A percentile compares a stretch with the other conserved stretches of the same genome.
Evolutionary conservation across 1,140 invertebrate genomes (phyloP).

Genomic region (Drosophila ananassae): DNA sequence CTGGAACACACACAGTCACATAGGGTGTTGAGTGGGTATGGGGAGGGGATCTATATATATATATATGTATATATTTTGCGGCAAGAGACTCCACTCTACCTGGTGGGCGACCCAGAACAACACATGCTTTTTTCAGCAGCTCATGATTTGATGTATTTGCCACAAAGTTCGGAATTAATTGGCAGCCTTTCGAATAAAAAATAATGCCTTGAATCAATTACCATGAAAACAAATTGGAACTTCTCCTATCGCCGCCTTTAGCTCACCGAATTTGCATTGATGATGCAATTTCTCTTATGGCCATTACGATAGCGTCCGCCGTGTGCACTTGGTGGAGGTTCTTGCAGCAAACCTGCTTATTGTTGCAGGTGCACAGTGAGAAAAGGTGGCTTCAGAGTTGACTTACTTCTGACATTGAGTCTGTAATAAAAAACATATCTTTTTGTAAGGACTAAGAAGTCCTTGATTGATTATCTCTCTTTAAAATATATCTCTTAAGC

Average conservation of each 20-base stretch:
- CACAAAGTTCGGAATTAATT: constrained; percentile 73
- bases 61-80: not conserved
- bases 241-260: constrained; percentile 38
- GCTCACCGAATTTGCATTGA: constrained; percentile 74
- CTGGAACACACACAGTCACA: constrained; percentile 57
- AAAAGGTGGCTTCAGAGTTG: not conserved
- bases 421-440: too few relatives aligned
- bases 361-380: not conserved
- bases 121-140: constrained; percentile 14
- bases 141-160: constrained; percentile 70
- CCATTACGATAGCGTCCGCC: constrained; percentile 22
- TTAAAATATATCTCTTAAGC: not conserved
- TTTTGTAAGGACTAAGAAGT: too few relatives aligned
- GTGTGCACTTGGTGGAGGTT: constrained; percentile 6
- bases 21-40: not conserved
- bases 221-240: constrained; percentile 57
- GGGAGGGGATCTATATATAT: not conserved
- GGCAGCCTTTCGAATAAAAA: constrained; percentile 54
- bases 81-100: constrained; percentile 27
- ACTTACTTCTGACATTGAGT: too few relatives aligned
- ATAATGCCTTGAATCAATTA: constrained; percentile 70
- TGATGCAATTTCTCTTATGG: constrained; percentile 71
- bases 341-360: not conserved
- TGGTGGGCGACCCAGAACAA: constrained; percentile 62
- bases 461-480: not conserved